Base-by-base conservation (phyloP, 2,113 vertebrate species). In the Notarius lentiginosus region DNA sequence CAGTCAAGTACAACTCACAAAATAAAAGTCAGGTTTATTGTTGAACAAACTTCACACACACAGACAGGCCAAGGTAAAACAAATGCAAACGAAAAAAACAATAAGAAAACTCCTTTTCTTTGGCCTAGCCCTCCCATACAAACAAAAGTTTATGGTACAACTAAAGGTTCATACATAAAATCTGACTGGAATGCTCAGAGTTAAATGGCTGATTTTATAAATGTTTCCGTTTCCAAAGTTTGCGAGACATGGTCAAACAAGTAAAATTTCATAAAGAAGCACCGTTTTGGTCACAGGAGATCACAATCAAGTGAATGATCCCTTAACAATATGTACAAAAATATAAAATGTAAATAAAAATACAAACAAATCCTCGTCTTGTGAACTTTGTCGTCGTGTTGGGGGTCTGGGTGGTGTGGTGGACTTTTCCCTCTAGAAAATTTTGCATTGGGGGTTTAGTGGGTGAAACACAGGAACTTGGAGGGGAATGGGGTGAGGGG, bases 311-410 rank as follows among this genome's bases (percentile, higher is more conserved):
- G 96, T 96, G 95, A 94, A 93, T 90, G 95, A 95, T 95, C 96
- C 96, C 95, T 93, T 95, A 97, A 98, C 96, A 97, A 97, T 97
- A 99, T 98, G 96, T 98, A 98, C 97, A 98, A 99, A 98, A 99
- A 98, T 97, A 98, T 97, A 98, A 98, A 99, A 98, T 97, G 97
- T 97, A 98, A 98, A 98, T 97, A 97, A 99, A 99, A 98, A 98
- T 98, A 98, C 97, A 98, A 97, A 97, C 96, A 95, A 97, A 97
- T 97, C 96, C 96, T 97, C 95, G 96, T 95, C 95, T 97, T 91
- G 95, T 95, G 95, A 96, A 95, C 96, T 95, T 91, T 86, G 89
- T 96, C 95, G 95, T 94, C 96, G 95, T 94, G 93, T 92, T 93
- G 94, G 96, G 93, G 94, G 91, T 95, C 93, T 93, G 93, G 92